These are phyloP conservation scores for Phaetusa simplex DNA, from an alignment of 2,113 vertebrate species.

Conservation along the genomic window DNA sequence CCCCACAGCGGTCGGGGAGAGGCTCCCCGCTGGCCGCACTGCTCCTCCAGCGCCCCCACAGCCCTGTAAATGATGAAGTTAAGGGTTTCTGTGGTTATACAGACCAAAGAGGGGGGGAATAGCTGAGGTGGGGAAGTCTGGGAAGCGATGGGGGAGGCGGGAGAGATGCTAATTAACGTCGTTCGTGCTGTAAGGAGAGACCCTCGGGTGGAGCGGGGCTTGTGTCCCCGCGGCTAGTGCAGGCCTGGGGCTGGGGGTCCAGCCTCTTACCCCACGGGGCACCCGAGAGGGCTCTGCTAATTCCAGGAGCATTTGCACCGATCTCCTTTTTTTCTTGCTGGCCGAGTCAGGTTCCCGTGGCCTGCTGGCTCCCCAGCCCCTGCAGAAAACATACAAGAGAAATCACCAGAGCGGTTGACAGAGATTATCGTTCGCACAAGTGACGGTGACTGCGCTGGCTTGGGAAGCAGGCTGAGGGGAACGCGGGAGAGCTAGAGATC, in stretches of 20 bases:
- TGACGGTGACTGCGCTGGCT: rapidly evolving
- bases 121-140: too few species aligned
- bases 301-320: too few species aligned
- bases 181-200: background rate
- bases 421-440: background rate
- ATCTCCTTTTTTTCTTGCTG: background rate
- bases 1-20: background rate
- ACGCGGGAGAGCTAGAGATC: too few species aligned
- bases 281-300: too few species aligned
- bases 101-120: rapidly evolving
- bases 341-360: rapidly evolving
- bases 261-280: rapidly evolving
- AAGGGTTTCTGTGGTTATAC: too few species aligned
- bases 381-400: background rate
- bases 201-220: background rate
- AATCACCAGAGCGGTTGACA: background rate
- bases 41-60: background rate
- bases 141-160: background rate
- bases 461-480: background rate
- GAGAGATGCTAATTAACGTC: too few species aligned
- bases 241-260: too few species aligned
- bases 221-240: background rate
- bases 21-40: background rate
- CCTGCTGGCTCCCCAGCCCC: rapidly evolving
- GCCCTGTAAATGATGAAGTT: rapidly evolving